Conservation (phyloP, 2,888 invertebrate species). For the Balanococcus diminutus region DNA sequence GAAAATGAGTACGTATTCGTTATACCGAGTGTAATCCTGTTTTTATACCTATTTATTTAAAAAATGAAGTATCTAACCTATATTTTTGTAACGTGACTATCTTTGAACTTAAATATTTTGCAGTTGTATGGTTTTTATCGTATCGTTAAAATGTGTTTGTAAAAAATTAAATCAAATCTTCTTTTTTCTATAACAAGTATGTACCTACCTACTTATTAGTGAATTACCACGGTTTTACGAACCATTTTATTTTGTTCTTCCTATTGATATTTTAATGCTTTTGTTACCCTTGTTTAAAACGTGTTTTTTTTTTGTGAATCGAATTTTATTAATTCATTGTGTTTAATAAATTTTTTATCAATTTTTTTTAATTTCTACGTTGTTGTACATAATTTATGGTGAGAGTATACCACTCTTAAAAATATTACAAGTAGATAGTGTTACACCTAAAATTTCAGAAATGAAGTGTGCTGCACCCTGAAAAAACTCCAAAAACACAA, state of each 20-base stretch:
- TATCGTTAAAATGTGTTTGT: neutral
- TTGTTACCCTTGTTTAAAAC: constrained; percentile 36
- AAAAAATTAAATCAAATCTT: neutral
- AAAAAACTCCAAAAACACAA: too few species aligned
- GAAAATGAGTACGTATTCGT: neutral
- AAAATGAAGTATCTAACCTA: neutral
- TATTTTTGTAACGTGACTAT: neutral
- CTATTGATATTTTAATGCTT: constrained; percentile 38
- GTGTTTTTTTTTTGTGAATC: constrained; percentile 19
- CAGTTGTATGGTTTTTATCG: neutral
- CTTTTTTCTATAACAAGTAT: neutral
- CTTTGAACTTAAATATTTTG: neutral
- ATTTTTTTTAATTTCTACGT: neutral
- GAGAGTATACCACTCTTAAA: too few species aligned
- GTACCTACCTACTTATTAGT: constrained; percentile 6
- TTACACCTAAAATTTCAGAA: too few species aligned
- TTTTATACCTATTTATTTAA: neutral
- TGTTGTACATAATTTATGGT: neutral
- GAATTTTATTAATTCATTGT: neutral
- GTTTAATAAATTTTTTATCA: constrained; percentile 33
- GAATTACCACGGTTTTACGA: constrained; percentile 11
- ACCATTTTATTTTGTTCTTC: constrained; percentile 34
- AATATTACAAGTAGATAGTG: neutral
- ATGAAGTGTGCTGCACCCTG: too few species aligned
- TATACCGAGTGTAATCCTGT: neutral